Conservation (phyloP, 2,888 invertebrate genomes). For the Aporophyla lueneburgensis region DNA sequence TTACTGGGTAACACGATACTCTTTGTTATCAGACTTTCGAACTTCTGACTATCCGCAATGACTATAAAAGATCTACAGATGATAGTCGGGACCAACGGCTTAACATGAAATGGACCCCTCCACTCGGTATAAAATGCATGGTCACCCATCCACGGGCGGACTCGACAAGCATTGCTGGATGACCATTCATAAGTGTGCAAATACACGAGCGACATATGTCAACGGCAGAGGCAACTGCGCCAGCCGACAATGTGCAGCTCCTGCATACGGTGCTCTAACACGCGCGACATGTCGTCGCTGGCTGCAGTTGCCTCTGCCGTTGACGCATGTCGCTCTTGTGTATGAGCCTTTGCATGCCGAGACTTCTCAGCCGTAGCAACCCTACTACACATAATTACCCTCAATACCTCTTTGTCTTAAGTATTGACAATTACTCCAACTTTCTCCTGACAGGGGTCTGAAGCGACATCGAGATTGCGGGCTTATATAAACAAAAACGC, state of each 20-base stretch:
- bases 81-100: neutral
- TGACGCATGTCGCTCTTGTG: too few species aligned
- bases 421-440: constrained; percentile 54
- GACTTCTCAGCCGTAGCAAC: constrained; percentile 23
- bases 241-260: too few species aligned
- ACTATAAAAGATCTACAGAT: neutral
- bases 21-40: neutral
- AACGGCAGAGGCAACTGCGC: too few species aligned
- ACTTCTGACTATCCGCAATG: too few species aligned
- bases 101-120: neutral
- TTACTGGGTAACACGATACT: neutral
- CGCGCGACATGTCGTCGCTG: too few species aligned
- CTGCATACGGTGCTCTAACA: too few species aligned
- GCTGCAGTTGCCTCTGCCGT: too few species aligned
- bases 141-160: neutral
- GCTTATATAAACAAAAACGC: constrained; percentile 51
- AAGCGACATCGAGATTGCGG: constrained; percentile 36
- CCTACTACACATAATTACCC: constrained; percentile 52
- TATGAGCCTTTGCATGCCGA: too few species aligned
- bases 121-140: too few species aligned
- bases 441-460: constrained; percentile 55
- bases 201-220: too few species aligned
- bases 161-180: neutral
- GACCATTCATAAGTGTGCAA: neutral
- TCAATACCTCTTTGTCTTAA: constrained; percentile 56